Conservation (phyloP, 2,113 vertebrate genomes). For the Nerophis lumbriciformis region DNA sequence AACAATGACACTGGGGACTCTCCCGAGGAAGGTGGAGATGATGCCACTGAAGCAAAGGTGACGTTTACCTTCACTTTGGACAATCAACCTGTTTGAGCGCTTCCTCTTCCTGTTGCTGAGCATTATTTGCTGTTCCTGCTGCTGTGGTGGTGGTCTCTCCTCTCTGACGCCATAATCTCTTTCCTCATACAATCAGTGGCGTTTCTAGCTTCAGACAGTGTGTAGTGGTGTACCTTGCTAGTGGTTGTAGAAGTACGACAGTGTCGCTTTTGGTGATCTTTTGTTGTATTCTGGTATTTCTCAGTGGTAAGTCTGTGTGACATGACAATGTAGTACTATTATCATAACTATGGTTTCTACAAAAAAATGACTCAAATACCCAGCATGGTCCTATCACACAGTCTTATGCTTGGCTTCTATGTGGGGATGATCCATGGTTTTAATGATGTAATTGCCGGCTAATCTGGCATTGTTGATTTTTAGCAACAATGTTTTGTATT, state of each 20-base stretch:
- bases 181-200: not conserved
- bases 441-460: too few relatives aligned
- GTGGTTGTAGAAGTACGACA: not conserved
- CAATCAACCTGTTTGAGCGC: slow-evolving; percentile 12
- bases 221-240: not conserved
- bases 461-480: too few relatives aligned
- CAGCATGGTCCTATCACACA: too few relatives aligned
- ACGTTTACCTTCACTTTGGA: slow-evolving; percentile 29
- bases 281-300: too few relatives aligned
- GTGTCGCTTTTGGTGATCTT: not conserved
- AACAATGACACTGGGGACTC: slow-evolving; percentile 25
- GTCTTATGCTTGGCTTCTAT: too few relatives aligned
- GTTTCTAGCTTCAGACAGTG: not conserved
- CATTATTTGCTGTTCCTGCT: not conserved
- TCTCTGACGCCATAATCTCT: not conserved
- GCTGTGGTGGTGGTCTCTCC: slow-evolving; percentile 8
- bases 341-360: not conserved
- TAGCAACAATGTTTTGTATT: too few relatives aligned
- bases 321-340: not conserved
- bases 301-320: not conserved
- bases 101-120: slow-evolving; percentile 11
- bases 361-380: too few relatives aligned
- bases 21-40: slow-evolving; percentile 42
- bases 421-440: too few relatives aligned
- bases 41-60: slow-evolving; percentile 42